Evolutionary conservation across 2,113 vertebrate genomes (phyloP).

Genomic region (Cyphotilapia sp.): DNA sequence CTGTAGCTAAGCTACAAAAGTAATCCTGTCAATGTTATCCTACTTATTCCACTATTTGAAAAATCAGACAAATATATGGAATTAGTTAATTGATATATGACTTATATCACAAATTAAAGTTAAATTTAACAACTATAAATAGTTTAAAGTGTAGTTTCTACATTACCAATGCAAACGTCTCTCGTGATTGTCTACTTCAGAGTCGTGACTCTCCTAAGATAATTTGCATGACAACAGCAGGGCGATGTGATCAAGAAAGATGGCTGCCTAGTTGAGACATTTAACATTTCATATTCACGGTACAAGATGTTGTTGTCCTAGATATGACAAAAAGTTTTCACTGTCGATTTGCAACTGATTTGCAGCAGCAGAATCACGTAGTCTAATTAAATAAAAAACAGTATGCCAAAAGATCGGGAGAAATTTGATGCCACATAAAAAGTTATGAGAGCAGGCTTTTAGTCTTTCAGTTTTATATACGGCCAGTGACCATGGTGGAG

Average conservation of each 20-base stretch:
- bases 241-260: constrained; percentile 31
- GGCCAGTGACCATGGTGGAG: neutral
- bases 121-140: neutral
- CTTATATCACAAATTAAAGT: neutral
- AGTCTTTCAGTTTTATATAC: neutral
- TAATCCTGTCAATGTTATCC: neutral
- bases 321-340: constrained; percentile 43
- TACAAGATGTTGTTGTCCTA: constrained; percentile 24
- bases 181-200: neutral
- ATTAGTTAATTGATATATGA: neutral
- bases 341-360: neutral
- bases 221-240: neutral
- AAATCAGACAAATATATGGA: neutral
- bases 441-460: neutral
- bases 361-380: neutral
- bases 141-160: neutral
- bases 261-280: constrained; percentile 22
- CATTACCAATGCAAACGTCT: neutral
- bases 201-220: neutral
- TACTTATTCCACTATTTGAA: neutral
- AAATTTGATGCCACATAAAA: neutral
- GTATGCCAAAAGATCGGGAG: neutral
- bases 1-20: neutral
- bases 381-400: neutral
- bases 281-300: constrained; percentile 35